phyloP scores from a whole-genome alignment of 2,888 invertebrate genomes.

The Cataglyphis albicans region DNA sequence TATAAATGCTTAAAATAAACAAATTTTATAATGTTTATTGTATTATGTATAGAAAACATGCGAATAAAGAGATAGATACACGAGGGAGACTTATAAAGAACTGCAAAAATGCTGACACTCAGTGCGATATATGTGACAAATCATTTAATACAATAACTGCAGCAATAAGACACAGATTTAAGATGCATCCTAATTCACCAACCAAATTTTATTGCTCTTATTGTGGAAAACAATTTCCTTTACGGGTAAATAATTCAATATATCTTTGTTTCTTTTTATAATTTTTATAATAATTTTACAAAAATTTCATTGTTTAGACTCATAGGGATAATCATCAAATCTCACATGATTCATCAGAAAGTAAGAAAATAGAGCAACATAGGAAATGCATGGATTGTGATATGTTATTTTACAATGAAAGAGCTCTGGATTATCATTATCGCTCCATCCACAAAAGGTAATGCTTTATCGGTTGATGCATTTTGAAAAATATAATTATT shows the following conservation, averaged over 20 bases:
- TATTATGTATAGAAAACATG: slow-evolving; percentile 87
- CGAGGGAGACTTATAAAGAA: slow-evolving; percentile 79
- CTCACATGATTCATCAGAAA: slow-evolving; percentile 85
- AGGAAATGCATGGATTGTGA: slow-evolving; percentile 88
- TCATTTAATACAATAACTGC: slow-evolving; percentile 88
- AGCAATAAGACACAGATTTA: slow-evolving; percentile 90
- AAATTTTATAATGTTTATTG: background rate
- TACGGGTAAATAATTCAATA: slow-evolving; percentile 86
- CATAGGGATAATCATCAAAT: slow-evolving; percentile 88
- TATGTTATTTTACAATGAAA: slow-evolving; percentile 87
- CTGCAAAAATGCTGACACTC: slow-evolving; percentile 82
- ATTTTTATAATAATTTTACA: slow-evolving; percentile 32
- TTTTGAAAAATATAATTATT: background rate
- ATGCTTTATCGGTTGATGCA: background rate
- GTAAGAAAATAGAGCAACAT: slow-evolving; percentile 72
- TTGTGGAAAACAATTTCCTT: slow-evolving; percentile 90
- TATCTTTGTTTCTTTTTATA: background rate
- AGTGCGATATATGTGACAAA: slow-evolving; percentile 89
- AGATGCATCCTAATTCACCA: slow-evolving; percentile 89
- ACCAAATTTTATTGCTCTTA: slow-evolving; percentile 89
- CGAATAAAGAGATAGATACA: slow-evolving; percentile 88
- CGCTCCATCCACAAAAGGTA: slow-evolving; percentile 86
- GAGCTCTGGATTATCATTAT: slow-evolving; percentile 88
- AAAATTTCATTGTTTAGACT: slow-evolving; percentile 84
- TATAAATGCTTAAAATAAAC: background rate